Base-by-base conservation (phyloP, 2,888 invertebrate species). In the Liopterus haemorrhoidalis region DNA sequence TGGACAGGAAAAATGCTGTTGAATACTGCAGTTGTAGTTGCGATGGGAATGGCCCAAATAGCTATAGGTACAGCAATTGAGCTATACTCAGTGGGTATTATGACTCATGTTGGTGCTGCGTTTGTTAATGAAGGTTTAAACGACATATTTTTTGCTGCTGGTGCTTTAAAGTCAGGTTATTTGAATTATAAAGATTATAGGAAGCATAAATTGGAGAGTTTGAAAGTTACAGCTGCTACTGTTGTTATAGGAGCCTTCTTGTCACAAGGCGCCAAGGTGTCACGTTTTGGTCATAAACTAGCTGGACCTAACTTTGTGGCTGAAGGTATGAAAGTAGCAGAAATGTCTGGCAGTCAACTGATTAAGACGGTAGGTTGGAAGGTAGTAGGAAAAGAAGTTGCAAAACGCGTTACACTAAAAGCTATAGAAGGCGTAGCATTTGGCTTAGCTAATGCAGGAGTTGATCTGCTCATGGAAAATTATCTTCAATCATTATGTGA, bases 81-180 rank as follows among this genome's bases (percentile, higher is more conserved):
- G 24, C 12, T 51, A 5, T 50, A 16, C 12, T 46, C 49, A 5
- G 22, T 42, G 5, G 57, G 56, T 16, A 11, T 41, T 2, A 49
- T 45, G 27, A 51, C 52, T 15, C 50, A 49, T 31, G 19, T 56
- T 6, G 55, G 49, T n/a, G 38, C n/a, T 21, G 48, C 31, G 9
- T 46, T 57, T 16, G 46, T 59, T 9, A 25, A 27, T 8, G 57
- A 58, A 50, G 61, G 59, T 22, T 27, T 57, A 5, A 51, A 48
- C 19, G 61, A 60, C 38, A 36, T 60, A 5, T 41, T 56, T 9
- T 58, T 46, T 41, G 55, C 55, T 9, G 43, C 35, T 1, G 27
- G 44, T 25, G 46, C 50, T 32, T 30, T 46, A 5, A 15, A 8
- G 5, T 46, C 49, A 6, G 55, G 55, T 2, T 39, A 51, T 37